phyloP scores from a whole-genome alignment of 2,113 vertebrate genomes.

The Percina caprodes region DNA sequence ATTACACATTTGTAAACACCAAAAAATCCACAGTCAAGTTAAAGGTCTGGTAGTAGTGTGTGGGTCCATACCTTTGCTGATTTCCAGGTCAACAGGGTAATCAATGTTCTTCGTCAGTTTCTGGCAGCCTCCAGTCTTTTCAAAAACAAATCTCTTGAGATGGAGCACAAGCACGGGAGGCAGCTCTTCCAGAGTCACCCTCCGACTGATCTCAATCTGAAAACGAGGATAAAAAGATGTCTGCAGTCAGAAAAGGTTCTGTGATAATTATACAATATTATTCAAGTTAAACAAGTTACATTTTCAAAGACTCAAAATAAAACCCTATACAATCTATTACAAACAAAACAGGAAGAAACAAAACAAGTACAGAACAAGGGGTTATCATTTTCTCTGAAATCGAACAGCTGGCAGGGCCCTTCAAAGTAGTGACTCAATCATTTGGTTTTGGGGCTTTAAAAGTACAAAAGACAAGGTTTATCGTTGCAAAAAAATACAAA shows the following conservation, averaged over 20 bases:
- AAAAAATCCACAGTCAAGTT: neutral
- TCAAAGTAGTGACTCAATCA: slow-evolving; percentile 34
- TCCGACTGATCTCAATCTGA: slow-evolving; percentile 96
- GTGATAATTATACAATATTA: neutral
- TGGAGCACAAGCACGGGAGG: slow-evolving; percentile 96
- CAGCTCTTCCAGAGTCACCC: slow-evolving; percentile 96
- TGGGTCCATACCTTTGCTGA: slow-evolving; percentile 91
- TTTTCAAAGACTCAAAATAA: neutral
- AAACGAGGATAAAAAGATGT: neutral
- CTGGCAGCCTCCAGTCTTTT: slow-evolving; percentile 98
- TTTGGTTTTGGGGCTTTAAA: slow-evolving; percentile 1
- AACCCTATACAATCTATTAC: neutral
- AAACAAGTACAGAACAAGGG: slow-evolving; percentile 3
- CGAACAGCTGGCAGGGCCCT: neutral
- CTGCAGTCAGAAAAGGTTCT: neutral
- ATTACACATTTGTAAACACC: neutral
- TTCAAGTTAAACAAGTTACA: no score
- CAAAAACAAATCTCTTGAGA: slow-evolving; percentile 97
- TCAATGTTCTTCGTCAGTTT: slow-evolving; percentile 97
- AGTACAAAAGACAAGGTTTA: slow-evolving; percentile 4
- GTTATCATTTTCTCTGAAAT: slow-evolving; percentile 18
- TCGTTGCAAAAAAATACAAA: slow-evolving; percentile 4
- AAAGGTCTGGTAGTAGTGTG: neutral
- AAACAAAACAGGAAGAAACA: neutral
- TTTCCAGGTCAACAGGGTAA: slow-evolving; percentile 98